These are phyloP conservation scores for Petrolisthes manimaculis DNA, from an alignment of 2,888 invertebrate genomes.

Conservation along the genomic window DNA sequence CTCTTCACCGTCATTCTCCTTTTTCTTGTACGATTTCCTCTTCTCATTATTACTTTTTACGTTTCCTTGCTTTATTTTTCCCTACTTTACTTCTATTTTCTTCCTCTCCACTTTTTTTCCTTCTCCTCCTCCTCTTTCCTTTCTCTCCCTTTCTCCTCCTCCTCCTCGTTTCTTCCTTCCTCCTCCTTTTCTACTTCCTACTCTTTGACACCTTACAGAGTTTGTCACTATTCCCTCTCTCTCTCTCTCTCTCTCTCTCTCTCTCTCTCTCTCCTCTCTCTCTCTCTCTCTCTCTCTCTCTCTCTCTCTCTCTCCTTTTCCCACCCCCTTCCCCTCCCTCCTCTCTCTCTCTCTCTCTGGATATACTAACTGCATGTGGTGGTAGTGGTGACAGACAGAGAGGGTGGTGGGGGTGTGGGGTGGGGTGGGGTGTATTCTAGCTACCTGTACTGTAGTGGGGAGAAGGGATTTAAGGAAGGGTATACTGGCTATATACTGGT, in stretches of 20 bases:
- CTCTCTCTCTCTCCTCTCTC: not conserved
- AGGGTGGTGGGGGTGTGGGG: no score
- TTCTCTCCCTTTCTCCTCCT: not conserved
- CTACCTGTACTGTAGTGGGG: no score
- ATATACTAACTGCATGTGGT: no score
- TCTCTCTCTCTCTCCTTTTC: not conserved
- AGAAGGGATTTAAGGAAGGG: no score
- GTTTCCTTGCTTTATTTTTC: not conserved
- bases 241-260: no score
- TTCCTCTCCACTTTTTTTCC: not conserved
- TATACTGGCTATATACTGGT: no score
- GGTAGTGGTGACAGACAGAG: no score
- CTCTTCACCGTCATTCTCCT: not conserved
- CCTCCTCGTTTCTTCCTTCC: not conserved
- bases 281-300: constrained; percentile 18
- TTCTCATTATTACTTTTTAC: not conserved
- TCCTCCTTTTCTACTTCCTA: no score
- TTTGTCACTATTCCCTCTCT: no score
- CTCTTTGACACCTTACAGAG: no score
- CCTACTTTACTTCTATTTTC: not conserved
- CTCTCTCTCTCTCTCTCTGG: no score
- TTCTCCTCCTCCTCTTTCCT: not conserved
- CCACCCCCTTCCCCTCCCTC: not conserved
- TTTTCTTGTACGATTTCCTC: not conserved
- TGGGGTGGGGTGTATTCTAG: no score